A percentile compares a stretch with the other conserved stretches of the same genome.
Evolutionary conservation across 1,140 invertebrate species (phyloP).

Genomic region (Eubasilissa regina): DNA sequence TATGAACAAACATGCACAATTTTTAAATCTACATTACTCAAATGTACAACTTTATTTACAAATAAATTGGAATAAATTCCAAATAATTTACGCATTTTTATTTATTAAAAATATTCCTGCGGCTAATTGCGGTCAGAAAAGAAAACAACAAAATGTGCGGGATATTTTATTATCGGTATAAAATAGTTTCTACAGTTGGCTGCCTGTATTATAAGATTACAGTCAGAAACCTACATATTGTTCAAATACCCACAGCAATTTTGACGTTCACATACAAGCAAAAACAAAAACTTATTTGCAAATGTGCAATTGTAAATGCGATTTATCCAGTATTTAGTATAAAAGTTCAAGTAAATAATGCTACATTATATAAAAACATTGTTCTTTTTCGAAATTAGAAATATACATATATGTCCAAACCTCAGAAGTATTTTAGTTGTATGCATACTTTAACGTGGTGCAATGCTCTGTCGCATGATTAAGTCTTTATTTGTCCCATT

Average conservation of each 20-base stretch:
- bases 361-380: slow-evolving; percentile 35
- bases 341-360: slow-evolving; percentile 42
- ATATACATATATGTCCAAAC: slow-evolving; percentile 25
- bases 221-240: slow-evolving; percentile 34
- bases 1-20: slow-evolving; percentile 34
- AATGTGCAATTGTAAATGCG: slow-evolving; percentile 27
- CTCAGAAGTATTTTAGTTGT: slow-evolving; percentile 15
- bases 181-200: slow-evolving; percentile 50
- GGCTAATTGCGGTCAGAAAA: neutral
- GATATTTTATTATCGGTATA: slow-evolving; percentile 59
- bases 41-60: slow-evolving; percentile 24
- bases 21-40: slow-evolving; percentile 1
- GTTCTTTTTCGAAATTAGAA: slow-evolving; percentile 16
- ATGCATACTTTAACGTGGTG: neutral
- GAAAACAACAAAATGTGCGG: slow-evolving; percentile 21
- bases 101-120: neutral
- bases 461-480: neutral
- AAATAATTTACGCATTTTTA: neutral
- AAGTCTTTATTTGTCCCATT: neutral
- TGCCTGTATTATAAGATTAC: slow-evolving; percentile 30
- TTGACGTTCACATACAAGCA: slow-evolving; percentile 41
- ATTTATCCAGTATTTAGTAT: slow-evolving; percentile 30
- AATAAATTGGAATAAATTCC: slow-evolving; percentile 10
- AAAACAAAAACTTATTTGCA: slow-evolving; percentile 24
- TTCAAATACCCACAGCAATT: slow-evolving; percentile 24